Evolutionary conservation across 2,797 vertebrate genomes (phyloP).

Genomic region (Poeciliopsis gracilis): DNA sequence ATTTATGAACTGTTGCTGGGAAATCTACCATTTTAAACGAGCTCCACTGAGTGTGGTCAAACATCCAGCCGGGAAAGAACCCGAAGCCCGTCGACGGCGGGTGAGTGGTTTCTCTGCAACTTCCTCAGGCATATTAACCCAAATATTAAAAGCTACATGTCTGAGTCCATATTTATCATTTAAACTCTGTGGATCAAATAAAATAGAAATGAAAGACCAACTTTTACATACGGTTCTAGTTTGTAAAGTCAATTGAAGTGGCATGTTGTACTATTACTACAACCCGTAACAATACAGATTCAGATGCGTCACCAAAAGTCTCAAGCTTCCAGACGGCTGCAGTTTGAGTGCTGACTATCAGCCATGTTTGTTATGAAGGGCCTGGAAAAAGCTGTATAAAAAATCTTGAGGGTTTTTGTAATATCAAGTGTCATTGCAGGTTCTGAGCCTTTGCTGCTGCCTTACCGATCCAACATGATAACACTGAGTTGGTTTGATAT

Average conservation of each 20-base stretch:
- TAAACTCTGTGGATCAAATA: background rate
- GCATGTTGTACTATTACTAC: background rate
- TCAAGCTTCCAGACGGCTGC: background rate
- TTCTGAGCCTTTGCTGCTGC: background rate
- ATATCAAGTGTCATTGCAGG: background rate
- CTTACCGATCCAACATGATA: background rate
- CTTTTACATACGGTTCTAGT: background rate
- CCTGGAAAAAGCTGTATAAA: background rate
- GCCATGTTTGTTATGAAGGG: background rate
- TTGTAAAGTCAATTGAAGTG: background rate
- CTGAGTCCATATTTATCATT: background rate
- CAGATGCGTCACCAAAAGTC: background rate
- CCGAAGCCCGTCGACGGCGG: background rate
- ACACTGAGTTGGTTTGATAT: background rate
- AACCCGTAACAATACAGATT: background rate
- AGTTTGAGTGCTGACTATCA: background rate
- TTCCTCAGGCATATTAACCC: background rate
- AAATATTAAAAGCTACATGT: background rate
- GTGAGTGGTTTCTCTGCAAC: background rate
- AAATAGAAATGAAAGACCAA: background rate
- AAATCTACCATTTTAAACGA: background rate
- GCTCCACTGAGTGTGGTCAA: background rate
- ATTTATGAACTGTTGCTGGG: background rate
- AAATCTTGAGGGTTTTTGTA: background rate
- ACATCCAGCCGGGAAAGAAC: background rate